Conservation (phyloP, 2,797 vertebrate species). For the Dendrocincla fuliginosa region DNA sequence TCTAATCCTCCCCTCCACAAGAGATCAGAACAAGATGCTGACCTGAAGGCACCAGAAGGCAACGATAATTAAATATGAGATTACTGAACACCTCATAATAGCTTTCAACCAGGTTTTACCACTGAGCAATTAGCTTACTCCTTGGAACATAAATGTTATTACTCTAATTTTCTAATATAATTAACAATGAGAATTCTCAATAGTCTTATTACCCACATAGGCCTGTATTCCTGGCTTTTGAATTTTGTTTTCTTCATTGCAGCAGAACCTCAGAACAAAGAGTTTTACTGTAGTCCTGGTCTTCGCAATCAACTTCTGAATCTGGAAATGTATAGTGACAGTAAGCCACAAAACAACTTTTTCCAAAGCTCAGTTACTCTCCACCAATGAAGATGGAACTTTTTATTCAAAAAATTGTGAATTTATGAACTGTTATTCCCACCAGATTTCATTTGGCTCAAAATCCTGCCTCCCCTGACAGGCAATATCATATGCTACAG, state of each 20-base stretch:
- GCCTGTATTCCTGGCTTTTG: neutral
- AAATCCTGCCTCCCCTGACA: neutral
- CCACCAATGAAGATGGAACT: neutral
- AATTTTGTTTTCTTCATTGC: neutral
- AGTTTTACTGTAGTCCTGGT: neutral
- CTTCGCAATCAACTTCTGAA: neutral
- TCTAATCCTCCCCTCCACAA: neutral
- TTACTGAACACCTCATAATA: neutral
- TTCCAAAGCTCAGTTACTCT: neutral
- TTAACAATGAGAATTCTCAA: neutral
- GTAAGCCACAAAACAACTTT: neutral
- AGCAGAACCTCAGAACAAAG: neutral
- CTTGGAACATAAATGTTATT: neutral
- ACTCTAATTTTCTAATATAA: neutral
- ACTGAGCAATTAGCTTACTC: neutral
- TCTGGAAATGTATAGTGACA: neutral
- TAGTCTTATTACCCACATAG: neutral
- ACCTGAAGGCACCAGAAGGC: neutral
- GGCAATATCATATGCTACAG: neutral
- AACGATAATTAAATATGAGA: neutral
- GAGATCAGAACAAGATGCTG: neutral
- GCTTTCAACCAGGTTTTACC: neutral
- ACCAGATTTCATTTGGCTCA: neutral
- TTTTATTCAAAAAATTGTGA: neutral
- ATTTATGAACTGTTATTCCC: constrained; percentile 13